These are phyloP conservation scores for Sorex araneus DNA, from an alignment of 2,113 vertebrate species.

Conservation along the genomic window DNA sequence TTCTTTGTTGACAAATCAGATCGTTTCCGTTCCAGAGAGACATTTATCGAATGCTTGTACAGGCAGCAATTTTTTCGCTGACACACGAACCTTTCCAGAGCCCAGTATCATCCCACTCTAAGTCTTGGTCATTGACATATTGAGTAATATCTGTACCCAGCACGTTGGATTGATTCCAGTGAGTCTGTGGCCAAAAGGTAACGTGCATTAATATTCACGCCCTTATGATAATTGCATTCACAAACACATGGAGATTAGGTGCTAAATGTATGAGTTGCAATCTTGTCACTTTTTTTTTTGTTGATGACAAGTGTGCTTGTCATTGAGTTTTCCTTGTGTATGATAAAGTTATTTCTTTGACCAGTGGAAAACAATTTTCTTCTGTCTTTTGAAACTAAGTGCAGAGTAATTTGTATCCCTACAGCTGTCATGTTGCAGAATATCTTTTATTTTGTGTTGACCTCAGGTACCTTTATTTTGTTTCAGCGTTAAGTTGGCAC, in stretches of 20 bases:
- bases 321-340: conserved; percentile 8
- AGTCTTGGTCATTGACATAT: conserved; percentile 81
- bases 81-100: conserved; percentile 42
- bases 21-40: neutral
- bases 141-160: conserved; percentile 82
- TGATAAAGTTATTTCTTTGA: neutral
- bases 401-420: conserved; percentile 12
- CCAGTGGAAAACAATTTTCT: conserved; percentile 35
- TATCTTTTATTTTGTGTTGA: conserved; percentile 64
- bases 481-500: neutral
- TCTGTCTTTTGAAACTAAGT: neutral
- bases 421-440: conserved; percentile 48
- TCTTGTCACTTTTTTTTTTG: neutral
- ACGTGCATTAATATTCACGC: conserved; percentile 83
- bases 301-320: neutral
- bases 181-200: conserved; percentile 87
- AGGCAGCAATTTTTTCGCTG: conserved; percentile 65
- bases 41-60: conserved; percentile 56
- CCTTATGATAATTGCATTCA: conserved; percentile 79
- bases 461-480: conserved; percentile 64
- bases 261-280: conserved; percentile 75
- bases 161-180: conserved; percentile 83
- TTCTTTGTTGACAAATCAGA: neutral
- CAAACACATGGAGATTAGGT: conserved; percentile 83
- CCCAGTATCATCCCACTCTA: conserved; percentile 57